Conservation (phyloP, 2,797 vertebrate genomes). For the Epinephelus awoara region DNA sequence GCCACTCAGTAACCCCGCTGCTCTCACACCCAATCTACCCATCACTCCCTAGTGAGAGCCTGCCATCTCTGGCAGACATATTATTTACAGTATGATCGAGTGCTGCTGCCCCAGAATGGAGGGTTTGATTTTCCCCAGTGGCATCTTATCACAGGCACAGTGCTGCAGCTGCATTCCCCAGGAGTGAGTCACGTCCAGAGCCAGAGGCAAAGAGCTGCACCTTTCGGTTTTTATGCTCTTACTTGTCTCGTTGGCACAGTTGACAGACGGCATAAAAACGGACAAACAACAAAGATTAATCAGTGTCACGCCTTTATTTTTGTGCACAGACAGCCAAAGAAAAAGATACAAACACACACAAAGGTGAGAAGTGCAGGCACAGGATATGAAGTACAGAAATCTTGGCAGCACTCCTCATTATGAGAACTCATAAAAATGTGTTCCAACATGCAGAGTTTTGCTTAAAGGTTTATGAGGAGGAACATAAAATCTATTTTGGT, state of each 20-base stretch:
- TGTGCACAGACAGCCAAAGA: slow-evolving; percentile 6
- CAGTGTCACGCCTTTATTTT: slow-evolving; percentile 50
- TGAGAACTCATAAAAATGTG: slow-evolving; percentile 12
- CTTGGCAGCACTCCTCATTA: neutral
- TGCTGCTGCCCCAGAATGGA: slow-evolving; percentile 62
- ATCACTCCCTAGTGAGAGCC: slow-evolving; percentile 54
- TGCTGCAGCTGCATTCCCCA: slow-evolving; percentile 80
- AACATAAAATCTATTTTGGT: slow-evolving; percentile 58
- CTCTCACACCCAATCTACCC: slow-evolving; percentile 63
- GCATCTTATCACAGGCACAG: slow-evolving; percentile 80
- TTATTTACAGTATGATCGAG: slow-evolving; percentile 78
- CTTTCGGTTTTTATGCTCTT: slow-evolving; percentile 58
- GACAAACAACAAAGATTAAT: slow-evolving; percentile 35
- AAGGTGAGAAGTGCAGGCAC: slow-evolving; percentile 35
- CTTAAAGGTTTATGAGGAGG: slow-evolving; percentile 31
- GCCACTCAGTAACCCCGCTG: slow-evolving; percentile 55
- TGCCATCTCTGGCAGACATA: slow-evolving; percentile 59
- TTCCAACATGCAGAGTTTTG: slow-evolving; percentile 32
- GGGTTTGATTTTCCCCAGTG: slow-evolving; percentile 77
- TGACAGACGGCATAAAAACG: slow-evolving; percentile 45
- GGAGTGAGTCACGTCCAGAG: slow-evolving; percentile 78
- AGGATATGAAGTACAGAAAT: slow-evolving; percentile 45
- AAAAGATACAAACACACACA: slow-evolving; percentile 24
- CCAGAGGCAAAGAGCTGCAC: slow-evolving; percentile 72
- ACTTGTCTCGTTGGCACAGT: slow-evolving; percentile 32